A percentile compares a stretch with the other conserved stretches of the same genome.
phyloP scores from a whole-genome alignment of 2,888 invertebrate species.

The Eupithecia subumbrata region DNA sequence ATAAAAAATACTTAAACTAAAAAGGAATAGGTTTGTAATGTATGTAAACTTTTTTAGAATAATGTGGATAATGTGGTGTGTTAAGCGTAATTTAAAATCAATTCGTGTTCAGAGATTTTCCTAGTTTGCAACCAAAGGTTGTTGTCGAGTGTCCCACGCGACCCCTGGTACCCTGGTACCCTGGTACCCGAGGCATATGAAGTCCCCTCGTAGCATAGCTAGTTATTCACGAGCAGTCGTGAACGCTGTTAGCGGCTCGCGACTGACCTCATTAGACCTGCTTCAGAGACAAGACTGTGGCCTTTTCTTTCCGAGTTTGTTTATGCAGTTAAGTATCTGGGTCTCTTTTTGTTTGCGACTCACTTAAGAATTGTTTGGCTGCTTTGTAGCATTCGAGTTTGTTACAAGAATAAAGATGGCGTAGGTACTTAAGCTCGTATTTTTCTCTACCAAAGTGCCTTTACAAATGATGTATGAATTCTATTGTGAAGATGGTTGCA shows the following conservation, averaged over 20 bases:
- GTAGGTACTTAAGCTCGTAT: not conserved
- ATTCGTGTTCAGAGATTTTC: not conserved
- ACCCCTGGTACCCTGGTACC: no score
- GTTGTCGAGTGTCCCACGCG: not conserved
- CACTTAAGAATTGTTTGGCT: conserved; percentile 7
- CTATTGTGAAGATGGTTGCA: not conserved
- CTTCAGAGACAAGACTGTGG: conserved; percentile 17
- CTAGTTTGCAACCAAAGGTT: not conserved
- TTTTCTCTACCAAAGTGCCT: not conserved
- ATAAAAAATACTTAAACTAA: no score
- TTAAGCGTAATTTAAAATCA: no score
- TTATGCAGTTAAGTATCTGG: conserved; percentile 13
- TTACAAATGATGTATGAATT: not conserved
- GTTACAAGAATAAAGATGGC: not conserved
- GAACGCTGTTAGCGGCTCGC: conserved; percentile 25
- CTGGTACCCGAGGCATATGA: not conserved
- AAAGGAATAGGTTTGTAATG: no score
- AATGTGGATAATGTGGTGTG: no score
- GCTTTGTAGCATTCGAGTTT: conserved; percentile 9
- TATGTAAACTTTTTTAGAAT: no score
- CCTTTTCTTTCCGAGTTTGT: conserved; percentile 4
- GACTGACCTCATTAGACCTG: conserved; percentile 31
- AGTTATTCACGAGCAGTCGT: conserved; percentile 28
- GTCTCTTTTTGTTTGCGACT: conserved; percentile 1
- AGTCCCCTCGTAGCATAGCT: conserved; percentile 5